Conservation (phyloP, 2,888 invertebrate species). For the Ichneumoninae sp. region DNA sequence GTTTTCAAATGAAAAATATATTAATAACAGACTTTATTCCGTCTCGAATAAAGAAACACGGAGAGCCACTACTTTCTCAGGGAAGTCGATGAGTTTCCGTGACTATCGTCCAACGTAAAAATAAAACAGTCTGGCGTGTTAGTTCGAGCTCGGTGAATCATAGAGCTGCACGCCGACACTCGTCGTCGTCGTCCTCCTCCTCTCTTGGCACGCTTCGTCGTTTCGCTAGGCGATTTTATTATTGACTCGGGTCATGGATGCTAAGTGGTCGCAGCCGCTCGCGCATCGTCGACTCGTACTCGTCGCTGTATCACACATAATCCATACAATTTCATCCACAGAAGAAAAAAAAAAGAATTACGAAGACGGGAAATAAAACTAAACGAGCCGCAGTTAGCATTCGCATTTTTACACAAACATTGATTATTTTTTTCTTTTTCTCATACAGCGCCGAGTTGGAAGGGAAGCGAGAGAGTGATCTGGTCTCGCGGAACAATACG, state of each 20-base stretch:
- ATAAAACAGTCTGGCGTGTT: constrained; percentile 50
- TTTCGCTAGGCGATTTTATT: constrained; percentile 73
- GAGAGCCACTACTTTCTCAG: constrained; percentile 11
- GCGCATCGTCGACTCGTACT: constrained; percentile 27
- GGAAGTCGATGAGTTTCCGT: constrained; percentile 26
- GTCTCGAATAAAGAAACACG: not conserved
- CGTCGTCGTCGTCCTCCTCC: constrained; percentile 38
- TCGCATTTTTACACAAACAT: constrained; percentile 29
- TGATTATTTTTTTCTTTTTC: constrained; percentile 32
- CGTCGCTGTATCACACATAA: not conserved
- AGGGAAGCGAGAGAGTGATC: constrained; percentile 40
- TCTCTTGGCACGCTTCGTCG: constrained; percentile 73
- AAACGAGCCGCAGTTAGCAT: not conserved
- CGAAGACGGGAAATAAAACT: not conserved
- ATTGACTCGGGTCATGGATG: constrained; percentile 77
- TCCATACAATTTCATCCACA: not conserved
- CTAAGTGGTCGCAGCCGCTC: constrained; percentile 57
- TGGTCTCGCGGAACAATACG: constrained; percentile 54
- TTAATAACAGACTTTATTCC: not conserved
- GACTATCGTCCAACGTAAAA: constrained; percentile 42
- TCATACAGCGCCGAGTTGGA: constrained; percentile 3
- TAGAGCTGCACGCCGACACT: constrained; percentile 17
- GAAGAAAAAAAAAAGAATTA: not conserved
- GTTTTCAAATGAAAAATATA: constrained; percentile 8
- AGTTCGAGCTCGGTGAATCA: constrained; percentile 53